A percentile compares a stretch with the other conserved stretches of the same genome.
Conservation (phyloP, 1,140 invertebrate genomes). For the Scaptodrosophila lebanonensis region DNA sequence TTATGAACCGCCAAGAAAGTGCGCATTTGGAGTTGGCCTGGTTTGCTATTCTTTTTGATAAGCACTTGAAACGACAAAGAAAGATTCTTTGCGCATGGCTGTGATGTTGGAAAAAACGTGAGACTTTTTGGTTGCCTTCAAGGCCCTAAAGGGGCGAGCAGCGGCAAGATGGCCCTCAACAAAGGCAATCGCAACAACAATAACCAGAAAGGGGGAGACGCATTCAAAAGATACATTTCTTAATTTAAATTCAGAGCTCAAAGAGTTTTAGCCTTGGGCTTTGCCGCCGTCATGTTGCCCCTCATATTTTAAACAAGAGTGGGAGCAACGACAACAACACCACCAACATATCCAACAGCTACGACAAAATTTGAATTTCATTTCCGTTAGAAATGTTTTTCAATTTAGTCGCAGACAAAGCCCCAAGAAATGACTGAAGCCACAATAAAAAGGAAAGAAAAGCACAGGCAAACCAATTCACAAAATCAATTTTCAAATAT, state of each 20-base stretch:
- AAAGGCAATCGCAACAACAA: slow-evolving; percentile 34
- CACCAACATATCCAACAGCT: not conserved
- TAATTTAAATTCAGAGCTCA: slow-evolving; percentile 71
- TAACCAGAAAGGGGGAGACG: slow-evolving; percentile 31
- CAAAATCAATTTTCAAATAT: slow-evolving; percentile 72
- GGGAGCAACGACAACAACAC: no score
- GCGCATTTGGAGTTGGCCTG: slow-evolving; percentile 2
- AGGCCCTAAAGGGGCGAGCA: no score
- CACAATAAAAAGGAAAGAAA: slow-evolving; percentile 3
- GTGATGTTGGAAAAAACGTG: slow-evolving; percentile 58
- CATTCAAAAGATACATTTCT: slow-evolving; percentile 73
- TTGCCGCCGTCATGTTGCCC: slow-evolving; percentile 7
- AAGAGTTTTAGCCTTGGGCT: slow-evolving; percentile 23
- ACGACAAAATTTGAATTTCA: slow-evolving; percentile 43
- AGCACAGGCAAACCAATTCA: not conserved
- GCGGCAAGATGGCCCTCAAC: no score
- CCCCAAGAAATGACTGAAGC: no score
- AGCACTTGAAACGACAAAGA: no score
- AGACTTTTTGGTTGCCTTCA: slow-evolving; percentile 36
- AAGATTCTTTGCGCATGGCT: no score
- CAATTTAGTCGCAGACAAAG: slow-evolving; percentile 48
- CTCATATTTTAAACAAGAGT: no score
- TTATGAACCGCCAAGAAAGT: slow-evolving; percentile 3
- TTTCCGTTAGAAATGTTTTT: slow-evolving; percentile 74
- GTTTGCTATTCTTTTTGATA: not conserved